Base-by-base conservation (phyloP, 2,888 invertebrate species). In the Bellardia bayeri region DNA sequence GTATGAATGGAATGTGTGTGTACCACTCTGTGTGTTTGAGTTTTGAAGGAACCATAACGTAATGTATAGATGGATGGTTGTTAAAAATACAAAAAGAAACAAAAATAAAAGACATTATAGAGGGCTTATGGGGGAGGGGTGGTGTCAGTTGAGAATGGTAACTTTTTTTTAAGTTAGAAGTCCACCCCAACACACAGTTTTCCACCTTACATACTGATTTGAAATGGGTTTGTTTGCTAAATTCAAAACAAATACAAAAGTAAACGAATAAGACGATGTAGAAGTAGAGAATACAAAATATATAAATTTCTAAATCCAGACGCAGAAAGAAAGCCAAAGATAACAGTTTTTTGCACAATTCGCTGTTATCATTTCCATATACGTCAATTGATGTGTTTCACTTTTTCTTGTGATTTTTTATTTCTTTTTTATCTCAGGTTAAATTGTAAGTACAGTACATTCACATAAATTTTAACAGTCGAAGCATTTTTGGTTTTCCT, bases 251-350 rank as follows among this genome's bases (percentile, higher is more conserved):
- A 88, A 89, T 88, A 76, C 72, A 88, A 86, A 84, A 87, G 54
- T 42, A 61, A 75, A 58, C 51, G 23, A 75, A 68, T 58, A 68
- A 68, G 75, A 68, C 66, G 80, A 80, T 63, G 51, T n/a, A 58
- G 68, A 51, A 61, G 49, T 51, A 71, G 80, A 66, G 42, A 75
- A 80, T 68, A 82, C 61, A 87, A 71, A 87, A 78, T 76, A 64
- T 37, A 37, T 37, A 37, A 37, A 37, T 76, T 86, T 84, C 90
- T 90, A 92, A 92, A 91, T 91, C 91, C 90, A 87, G 90, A 90
- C 90, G 90, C 91, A 90, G 90, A 91, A 91, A 91, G 91, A 91
- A 93, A 92, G 92, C 91, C 91, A 93, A 91, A 92, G 93, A 93
- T 93, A 93, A 90, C 88, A 88, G 87, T 89, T 91, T 92, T 58